Percentiles rank a stretch among this genome's conserved stretches.
These are phyloP conservation scores for Chauna torquata DNA, from an alignment of 2,113 vertebrate species.

Conservation along the genomic window DNA sequence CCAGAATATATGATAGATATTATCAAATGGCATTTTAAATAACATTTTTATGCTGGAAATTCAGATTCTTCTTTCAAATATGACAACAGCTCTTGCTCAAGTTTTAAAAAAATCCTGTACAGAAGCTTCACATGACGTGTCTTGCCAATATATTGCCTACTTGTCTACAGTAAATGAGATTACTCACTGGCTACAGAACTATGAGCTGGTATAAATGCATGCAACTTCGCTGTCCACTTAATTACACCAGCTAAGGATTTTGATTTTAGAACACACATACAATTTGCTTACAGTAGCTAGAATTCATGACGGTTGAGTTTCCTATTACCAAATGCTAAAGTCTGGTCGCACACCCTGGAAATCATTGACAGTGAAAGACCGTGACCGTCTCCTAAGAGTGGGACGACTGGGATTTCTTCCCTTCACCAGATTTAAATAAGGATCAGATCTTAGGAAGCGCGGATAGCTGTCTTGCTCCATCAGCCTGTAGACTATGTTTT, in stretches of 20 bases:
- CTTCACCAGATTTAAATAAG: slow-evolving; percentile 81
- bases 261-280: background rate
- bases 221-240: background rate
- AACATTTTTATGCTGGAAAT: background rate
- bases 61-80: background rate
- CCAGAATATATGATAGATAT: background rate
- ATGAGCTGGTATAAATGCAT: background rate
- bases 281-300: background rate
- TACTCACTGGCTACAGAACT: background rate
- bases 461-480: slow-evolving; percentile 97
- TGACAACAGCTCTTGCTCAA: background rate
- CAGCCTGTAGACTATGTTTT: slow-evolving; percentile 86
- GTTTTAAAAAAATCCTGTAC: background rate
- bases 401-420: slow-evolving; percentile 67
- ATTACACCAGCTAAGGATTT: background rate
- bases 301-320: background rate
- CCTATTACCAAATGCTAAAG: slow-evolving; percentile 74
- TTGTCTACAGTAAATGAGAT: background rate
- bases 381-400: slow-evolving; percentile 86
- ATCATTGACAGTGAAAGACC: slow-evolving; percentile 89
- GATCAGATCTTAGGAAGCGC: slow-evolving; percentile 87
- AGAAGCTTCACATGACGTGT: background rate
- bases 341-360: slow-evolving; percentile 77
- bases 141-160: background rate
- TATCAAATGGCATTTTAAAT: background rate